phyloP scores from a whole-genome alignment of 1,140 invertebrate species.

The Magallana angulata region DNA sequence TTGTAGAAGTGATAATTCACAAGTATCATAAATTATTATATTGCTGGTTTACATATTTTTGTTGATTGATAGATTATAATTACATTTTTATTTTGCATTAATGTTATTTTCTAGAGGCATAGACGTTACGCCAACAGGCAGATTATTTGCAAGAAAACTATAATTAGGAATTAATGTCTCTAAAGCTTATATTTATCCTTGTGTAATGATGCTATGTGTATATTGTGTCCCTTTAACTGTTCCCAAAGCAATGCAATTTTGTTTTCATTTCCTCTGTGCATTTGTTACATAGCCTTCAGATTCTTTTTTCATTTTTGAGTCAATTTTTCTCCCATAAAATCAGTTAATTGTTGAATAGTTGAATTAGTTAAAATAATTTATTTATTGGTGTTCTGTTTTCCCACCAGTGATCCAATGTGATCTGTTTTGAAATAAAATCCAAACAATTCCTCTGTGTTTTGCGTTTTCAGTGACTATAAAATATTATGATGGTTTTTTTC shows the following conservation, averaged over 20 bases:
- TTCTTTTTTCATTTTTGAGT: not conserved
- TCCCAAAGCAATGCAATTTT: not conserved
- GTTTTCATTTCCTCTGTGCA: not conserved
- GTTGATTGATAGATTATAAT: too few species aligned
- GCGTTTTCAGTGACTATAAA: too few species aligned
- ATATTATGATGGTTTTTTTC: too few species aligned
- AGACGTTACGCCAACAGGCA: too few species aligned
- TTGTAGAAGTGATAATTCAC: too few species aligned
- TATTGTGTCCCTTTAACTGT: not conserved
- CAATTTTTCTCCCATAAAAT: not conserved
- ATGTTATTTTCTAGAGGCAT: too few species aligned
- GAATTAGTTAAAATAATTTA: not conserved
- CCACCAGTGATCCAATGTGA: conserved; percentile 10
- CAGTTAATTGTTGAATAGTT: conserved; percentile 14
- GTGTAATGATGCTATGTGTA: not conserved
- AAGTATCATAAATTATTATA: too few species aligned
- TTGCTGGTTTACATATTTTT: too few species aligned
- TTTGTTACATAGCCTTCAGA: not conserved
- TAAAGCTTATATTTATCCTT: not conserved
- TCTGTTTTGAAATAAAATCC: conserved; percentile 18
- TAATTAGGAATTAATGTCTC: too few species aligned
- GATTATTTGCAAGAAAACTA: too few species aligned
- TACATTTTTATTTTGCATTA: too few species aligned
- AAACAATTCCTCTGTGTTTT: not conserved
- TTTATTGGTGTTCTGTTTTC: not conserved